Percentiles rank a stretch among this genome's conserved stretches.
Conservation (phyloP, 2,888 invertebrate species). For the Tribolium freemani region DNA sequence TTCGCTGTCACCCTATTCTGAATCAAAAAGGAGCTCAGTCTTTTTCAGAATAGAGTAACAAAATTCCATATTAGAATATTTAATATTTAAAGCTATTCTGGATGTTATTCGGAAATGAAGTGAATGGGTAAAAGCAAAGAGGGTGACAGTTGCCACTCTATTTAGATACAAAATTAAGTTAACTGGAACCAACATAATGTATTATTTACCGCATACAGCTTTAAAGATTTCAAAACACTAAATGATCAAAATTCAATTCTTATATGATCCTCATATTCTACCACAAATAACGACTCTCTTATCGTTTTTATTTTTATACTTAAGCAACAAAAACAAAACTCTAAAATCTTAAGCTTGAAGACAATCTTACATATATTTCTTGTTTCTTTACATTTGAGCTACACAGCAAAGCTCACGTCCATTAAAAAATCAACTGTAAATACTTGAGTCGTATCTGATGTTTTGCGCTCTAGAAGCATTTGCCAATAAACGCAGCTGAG, state of each 20-base stretch:
- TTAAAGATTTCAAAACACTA: conserved; percentile 29
- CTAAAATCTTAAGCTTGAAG: neutral
- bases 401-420: neutral
- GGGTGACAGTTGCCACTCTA: conserved; percentile 39
- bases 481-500: neutral
- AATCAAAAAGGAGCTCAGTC: conserved; percentile 13
- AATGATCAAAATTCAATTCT: conserved; percentile 20
- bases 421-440: neutral
- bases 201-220: conserved; percentile 38
- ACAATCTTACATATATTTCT: no score
- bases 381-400: no score
- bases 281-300: conserved; percentile 9
- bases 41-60: conserved; percentile 24
- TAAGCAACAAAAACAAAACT: neutral
- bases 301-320: neutral
- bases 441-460: neutral
- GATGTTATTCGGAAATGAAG: conserved; percentile 37
- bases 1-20: neutral
- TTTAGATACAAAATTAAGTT: conserved; percentile 39
- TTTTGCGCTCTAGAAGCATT: neutral
- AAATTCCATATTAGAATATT: conserved; percentile 38
- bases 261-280: conserved; percentile 5
- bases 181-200: conserved; percentile 35
- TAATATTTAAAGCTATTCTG: conserved; percentile 31
- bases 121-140: conserved; percentile 37